Percentiles rank a stretch among this genome's conserved stretches.
Conservation (phyloP, 1,140 invertebrate species). For the Drosophila sechellia region DNA sequence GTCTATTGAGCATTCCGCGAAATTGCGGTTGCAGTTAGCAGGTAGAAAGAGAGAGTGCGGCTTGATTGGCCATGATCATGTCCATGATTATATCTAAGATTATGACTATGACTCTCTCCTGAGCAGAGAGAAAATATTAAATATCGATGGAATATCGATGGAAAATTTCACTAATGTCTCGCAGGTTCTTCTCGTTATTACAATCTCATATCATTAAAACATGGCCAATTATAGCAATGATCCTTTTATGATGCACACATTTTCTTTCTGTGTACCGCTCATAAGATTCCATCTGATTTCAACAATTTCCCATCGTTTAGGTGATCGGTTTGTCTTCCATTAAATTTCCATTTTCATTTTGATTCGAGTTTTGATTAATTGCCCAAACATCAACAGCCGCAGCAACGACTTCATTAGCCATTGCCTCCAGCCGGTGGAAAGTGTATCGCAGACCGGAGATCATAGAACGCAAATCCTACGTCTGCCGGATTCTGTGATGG, state of each 20-base stretch:
- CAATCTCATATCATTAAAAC: too few relatives aligned
- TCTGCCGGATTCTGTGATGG: constrained; percentile 30
- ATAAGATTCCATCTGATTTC: constrained; percentile 44
- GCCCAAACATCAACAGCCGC: constrained; percentile 47
- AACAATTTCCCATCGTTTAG: constrained; percentile 67
- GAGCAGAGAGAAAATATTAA: constrained; percentile 3
- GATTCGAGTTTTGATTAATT: constrained; percentile 77
- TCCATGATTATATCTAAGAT: constrained; percentile 23
- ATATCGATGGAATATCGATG: background rate
- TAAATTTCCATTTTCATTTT: constrained; percentile 74
- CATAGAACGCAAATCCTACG: constrained; percentile 3
- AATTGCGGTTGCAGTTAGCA: constrained; percentile 67
- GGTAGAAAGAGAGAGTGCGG: constrained; percentile 69
- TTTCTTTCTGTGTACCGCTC: constrained; percentile 15
- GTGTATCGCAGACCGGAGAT: constrained; percentile 18
- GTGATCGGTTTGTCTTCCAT: constrained; percentile 70
- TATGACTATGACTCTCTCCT: constrained; percentile 21
- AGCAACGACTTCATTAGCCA: constrained; percentile 69
- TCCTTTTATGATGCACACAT: too few relatives aligned
- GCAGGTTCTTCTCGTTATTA: background rate
- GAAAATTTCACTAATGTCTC: background rate
- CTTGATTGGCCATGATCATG: constrained; percentile 47
- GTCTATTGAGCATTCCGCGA: constrained; percentile 61
- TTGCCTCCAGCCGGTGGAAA: constrained; percentile 15
- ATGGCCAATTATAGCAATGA: background rate